These are phyloP conservation scores for Erythrocercus mccallii DNA, from an alignment of 2,113 vertebrate genomes.

Conservation along the genomic window DNA sequence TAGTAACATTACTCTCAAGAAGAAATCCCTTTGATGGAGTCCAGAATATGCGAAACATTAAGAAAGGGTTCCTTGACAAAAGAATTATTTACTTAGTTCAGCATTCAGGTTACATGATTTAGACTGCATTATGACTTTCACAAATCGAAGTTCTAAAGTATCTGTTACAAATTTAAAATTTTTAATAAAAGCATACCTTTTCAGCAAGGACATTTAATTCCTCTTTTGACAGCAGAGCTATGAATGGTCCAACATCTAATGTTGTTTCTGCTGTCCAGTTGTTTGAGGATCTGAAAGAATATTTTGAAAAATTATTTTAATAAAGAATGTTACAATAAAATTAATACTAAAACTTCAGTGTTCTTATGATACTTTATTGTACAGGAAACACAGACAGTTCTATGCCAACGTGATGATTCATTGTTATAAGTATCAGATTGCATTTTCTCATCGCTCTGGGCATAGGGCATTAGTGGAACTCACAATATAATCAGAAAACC, in stretches of 20 bases:
- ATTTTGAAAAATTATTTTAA: background rate
- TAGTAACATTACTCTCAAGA: background rate
- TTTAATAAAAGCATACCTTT: conserved; percentile 67
- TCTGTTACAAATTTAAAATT: background rate
- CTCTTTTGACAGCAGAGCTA: conserved; percentile 67
- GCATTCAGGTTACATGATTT: background rate
- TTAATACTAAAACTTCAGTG: background rate
- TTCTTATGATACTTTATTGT: background rate
- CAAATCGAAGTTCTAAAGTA: background rate
- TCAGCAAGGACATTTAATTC: conserved; percentile 67
- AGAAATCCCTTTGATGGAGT: background rate
- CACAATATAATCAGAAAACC: background rate
- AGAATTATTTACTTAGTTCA: background rate
- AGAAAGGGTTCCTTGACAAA: background rate
- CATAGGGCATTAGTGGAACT: background rate
- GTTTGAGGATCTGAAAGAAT: conserved; percentile 24
- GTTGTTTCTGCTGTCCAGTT: conserved; percentile 75
- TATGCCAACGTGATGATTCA: background rate
- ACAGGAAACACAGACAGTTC: background rate
- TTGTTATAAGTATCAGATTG: background rate
- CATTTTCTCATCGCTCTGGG: background rate
- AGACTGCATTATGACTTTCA: background rate
- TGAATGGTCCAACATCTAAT: conserved; percentile 71
- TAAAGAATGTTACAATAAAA: background rate
- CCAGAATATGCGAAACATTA: background rate